Conservation (phyloP, 2,888 invertebrate genomes). For the Acanthosepion lycidas region DNA sequence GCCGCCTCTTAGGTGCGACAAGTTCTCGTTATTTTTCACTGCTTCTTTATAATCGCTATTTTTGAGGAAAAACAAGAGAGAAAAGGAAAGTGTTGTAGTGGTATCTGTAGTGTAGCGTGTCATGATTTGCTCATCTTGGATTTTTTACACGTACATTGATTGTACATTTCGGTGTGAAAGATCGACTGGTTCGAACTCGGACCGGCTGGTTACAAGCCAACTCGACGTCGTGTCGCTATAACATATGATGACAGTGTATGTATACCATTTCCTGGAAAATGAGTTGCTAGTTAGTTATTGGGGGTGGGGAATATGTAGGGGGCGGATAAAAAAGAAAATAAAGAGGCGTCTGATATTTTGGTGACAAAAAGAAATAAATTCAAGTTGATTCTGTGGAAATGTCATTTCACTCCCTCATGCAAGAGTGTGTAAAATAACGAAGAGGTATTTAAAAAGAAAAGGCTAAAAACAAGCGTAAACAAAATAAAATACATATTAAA, state of each 20-base stretch:
- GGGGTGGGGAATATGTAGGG: background rate
- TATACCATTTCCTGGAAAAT: background rate
- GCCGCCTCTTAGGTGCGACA: no score
- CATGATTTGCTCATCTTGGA: no score
- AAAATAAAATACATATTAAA: background rate
- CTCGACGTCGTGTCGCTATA: background rate
- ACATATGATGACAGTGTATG: background rate
- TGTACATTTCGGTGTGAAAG: no score
- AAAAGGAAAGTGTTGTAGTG: background rate
- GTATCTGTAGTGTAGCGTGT: no score
- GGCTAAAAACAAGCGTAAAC: background rate
- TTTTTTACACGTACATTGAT: no score
- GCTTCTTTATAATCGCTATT: no score
- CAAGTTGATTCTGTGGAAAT: background rate
- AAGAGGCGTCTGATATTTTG: background rate
- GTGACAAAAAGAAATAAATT: background rate
- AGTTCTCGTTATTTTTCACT: no score
- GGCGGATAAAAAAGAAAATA: background rate
- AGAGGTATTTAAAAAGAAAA: background rate
- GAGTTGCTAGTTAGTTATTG: background rate
- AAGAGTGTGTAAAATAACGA: conserved; percentile 24
- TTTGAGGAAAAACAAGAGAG: background rate
- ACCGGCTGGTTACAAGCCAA: no score
- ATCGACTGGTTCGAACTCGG: no score
- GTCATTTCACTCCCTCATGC: conserved; percentile 7